Evolutionary conservation across 2,113 vertebrate genomes (phyloP).

Genomic region (Marcusenius ussheri): DNA sequence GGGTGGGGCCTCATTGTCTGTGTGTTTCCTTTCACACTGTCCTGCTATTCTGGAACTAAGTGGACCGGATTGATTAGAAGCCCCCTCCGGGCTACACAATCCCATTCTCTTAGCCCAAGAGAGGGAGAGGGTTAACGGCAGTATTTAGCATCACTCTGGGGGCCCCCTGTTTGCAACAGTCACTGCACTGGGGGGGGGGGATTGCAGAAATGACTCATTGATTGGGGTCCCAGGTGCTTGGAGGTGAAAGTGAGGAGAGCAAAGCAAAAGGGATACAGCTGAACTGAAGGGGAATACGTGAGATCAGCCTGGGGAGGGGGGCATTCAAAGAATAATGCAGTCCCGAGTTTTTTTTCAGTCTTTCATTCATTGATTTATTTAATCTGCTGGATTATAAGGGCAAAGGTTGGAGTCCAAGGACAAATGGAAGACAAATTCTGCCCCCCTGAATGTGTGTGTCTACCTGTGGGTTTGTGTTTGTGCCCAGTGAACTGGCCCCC

Average conservation of each 20-base stretch:
- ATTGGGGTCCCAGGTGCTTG: neutral
- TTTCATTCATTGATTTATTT: conserved; percentile 4
- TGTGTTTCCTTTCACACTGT: neutral
- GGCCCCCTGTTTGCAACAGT: neutral
- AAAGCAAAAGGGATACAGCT: neutral
- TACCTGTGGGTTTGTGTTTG: neutral
- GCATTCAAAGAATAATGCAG: neutral
- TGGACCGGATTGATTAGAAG: neutral
- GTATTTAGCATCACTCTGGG: neutral
- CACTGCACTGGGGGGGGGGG: neutral
- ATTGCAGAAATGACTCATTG: neutral
- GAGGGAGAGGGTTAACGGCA: neutral
- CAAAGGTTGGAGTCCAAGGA: neutral
- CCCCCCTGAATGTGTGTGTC: neutral
- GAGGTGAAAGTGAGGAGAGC: neutral
- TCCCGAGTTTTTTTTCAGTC: neutral
- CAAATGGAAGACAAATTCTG: neutral
- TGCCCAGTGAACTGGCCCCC: neutral
- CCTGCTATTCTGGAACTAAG: neutral
- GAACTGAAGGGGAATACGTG: neutral
- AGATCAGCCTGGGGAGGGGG: neutral
- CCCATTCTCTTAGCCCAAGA: neutral
- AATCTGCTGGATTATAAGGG: neutral
- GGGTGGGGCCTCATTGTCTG: neutral
- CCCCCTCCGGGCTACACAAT: neutral